Base-by-base conservation (phyloP, 2,888 invertebrate genomes). In the Eupithecia subfuscata region DNA sequence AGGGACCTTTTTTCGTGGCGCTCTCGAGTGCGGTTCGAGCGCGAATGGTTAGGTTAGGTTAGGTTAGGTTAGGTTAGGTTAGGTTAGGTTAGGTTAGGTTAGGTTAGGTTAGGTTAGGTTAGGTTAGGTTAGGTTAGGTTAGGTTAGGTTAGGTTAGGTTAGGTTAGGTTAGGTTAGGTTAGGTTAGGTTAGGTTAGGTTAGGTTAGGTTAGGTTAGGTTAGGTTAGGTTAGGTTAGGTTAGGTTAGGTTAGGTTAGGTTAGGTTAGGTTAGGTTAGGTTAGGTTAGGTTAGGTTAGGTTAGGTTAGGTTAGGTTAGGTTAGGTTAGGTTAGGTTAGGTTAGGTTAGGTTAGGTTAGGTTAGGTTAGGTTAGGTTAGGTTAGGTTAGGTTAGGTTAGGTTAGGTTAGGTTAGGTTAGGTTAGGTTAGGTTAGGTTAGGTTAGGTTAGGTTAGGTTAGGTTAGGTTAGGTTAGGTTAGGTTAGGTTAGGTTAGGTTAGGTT, bases 171-270 rank as follows among this genome's bases (percentile, higher is more conserved):
- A 71, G 71, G 71, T 71, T 71, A 71, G 71, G 71, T 71, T 71
- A 71, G 71, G 71, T 71, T 71, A 71, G 71, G 71, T 71, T 71
- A 75, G 67, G 70, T 70, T 70, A 75, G 71, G 75, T 75, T 75
- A 75, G 71, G 75, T 75, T 75, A 69, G 75, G 75, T 72, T 72
- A 70, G 56, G 72, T 72, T 72, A 71, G 71, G 75, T 75, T 75
- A 75, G 72, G 72, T 75, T 75, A 75, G 75, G 75, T 75, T 75
- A 75, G 75, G 75, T 75, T 75, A 75, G 75, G 75, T 75, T 75
- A 75, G 75, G 75, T 75, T 75, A 75, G 75, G 75, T 75, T 75
- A 75, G 75, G 75, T 72, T 72, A 75, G 71, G 75, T 72, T 67
- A 70, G 71, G 72, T 75, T 72, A 69, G 75, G 75, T 75, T 75